Evolutionary conservation across 1,140 invertebrate genomes (phyloP).

Genomic region (Calliopsis andreniformis): DNA sequence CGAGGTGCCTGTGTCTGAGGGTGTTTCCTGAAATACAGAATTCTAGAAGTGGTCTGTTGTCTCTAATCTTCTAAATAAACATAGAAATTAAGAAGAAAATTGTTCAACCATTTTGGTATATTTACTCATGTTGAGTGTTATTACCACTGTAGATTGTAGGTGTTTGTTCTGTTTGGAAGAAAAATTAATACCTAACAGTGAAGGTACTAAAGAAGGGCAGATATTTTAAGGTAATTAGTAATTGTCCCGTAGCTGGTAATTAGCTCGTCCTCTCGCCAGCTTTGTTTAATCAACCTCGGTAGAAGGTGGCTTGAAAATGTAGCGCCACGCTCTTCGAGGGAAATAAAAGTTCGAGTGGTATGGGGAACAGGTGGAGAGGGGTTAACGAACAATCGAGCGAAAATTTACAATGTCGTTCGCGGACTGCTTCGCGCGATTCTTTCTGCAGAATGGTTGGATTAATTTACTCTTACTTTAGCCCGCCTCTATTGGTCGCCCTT

Average conservation of each 20-base stretch:
- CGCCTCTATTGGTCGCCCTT: not conserved
- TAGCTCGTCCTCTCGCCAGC: not conserved
- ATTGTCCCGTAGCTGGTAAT: conserved; percentile 8
- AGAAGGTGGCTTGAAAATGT: too few species aligned
- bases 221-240: conserved; percentile 28
- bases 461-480: conserved; percentile 4
- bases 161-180: not conserved
- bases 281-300: conserved; percentile 22
- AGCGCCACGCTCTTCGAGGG: not conserved
- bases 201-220: not conserved
- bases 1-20: too few species aligned
- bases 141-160: too few species aligned
- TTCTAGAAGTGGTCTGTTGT: too few species aligned
- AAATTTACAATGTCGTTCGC: conserved; percentile 24
- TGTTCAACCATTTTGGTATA: too few species aligned
- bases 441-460: not conserved
- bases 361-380: too few species aligned
- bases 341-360: not conserved
- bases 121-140: too few species aligned
- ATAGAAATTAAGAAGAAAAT: too few species aligned
- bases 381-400: conserved; percentile 2
- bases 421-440: not conserved
- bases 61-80: too few species aligned
- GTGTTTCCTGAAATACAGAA: too few species aligned
- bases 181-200: conserved; percentile 1